These are phyloP conservation scores for Amphimedon queenslandica DNA, from an alignment of 37 sponge, comb jelly and placozoan genomes.

Conservation along the genomic window DNA sequence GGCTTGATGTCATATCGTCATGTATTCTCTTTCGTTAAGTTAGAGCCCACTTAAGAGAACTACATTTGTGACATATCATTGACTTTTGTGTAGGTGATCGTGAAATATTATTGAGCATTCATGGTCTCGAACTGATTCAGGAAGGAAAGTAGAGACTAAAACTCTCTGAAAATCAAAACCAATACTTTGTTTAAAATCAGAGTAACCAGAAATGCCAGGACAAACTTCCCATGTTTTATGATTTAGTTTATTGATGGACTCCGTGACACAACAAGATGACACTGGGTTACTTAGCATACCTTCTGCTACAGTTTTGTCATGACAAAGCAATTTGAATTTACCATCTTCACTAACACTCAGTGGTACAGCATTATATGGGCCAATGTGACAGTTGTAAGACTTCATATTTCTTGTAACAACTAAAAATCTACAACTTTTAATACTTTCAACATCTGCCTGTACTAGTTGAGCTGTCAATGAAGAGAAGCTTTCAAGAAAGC, in stretches of 20 bases:
- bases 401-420: not conserved
- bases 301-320: not conserved
- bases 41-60: no score
- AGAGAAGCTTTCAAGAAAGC: no score
- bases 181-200: not conserved
- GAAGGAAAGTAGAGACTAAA: not conserved
- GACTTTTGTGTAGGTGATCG: no score
- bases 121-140: not conserved
- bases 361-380: not conserved
- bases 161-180: not conserved
- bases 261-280: not conserved
- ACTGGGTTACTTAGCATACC: not conserved
- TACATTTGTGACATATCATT: no score
- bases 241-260: not conserved
- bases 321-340: not conserved
- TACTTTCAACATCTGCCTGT: not conserved
- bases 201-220: not conserved
- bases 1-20: no score
- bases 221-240: not conserved
- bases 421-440: not conserved
- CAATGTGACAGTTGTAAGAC: not conserved
- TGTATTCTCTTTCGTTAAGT: no score
- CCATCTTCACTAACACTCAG: not conserved
- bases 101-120: slow-evolving; percentile 1
- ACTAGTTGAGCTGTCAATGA: no score